Evolutionary conservation across 2,113 vertebrate species (phyloP), one percentile per base, ranked within the genome.

Genomic region (Sminthopsis crassicaudata): DNA sequence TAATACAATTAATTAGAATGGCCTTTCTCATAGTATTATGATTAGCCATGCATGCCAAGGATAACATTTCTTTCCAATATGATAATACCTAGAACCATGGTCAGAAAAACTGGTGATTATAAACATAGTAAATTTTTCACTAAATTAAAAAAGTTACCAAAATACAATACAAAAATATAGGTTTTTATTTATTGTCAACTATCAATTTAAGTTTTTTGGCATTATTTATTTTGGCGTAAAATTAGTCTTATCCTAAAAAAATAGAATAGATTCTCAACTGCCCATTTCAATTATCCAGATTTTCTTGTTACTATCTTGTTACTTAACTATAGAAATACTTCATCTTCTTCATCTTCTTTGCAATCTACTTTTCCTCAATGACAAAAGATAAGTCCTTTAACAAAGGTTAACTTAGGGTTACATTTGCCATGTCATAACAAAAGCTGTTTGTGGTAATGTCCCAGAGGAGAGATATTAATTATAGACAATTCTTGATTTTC

Each of bases 81-180:
- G 12, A 67, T 30, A 10, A 67, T 76, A 84, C 36, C 19, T 84
- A 76, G 12, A n/a, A 76, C 36, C 36, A 16, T 76, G 36, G 14
- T n/a, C 36, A n/a, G 16, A 42, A 84, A 22, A 84, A 84, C n/a
- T 42, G n/a, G 36, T 42, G 16, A 42, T 84, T 22, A 42, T 8
- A 84, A 84, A 42, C n/a, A 84, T 84, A 22, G 19, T 8, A 42
- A 42, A 84, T 42, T 8, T 84, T 42, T 42, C 42, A 2, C 30
- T 90, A 42, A 55, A 27, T 84, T 96, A 46, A 30, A 94, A 93
- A 91, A 76, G 90, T 92, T 94, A 16, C 26, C 2, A 46, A 95
- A 51, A 3, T 4, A 48, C 57, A 90, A 51, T 51, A 51, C 4
- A 30, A 90, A 89, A 50, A 7, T 22, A 24, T 46, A 8, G n/a